These are phyloP conservation scores for Scaeva pyrastri DNA, from an alignment of 2,888 invertebrate species.

Conservation along the genomic window DNA sequence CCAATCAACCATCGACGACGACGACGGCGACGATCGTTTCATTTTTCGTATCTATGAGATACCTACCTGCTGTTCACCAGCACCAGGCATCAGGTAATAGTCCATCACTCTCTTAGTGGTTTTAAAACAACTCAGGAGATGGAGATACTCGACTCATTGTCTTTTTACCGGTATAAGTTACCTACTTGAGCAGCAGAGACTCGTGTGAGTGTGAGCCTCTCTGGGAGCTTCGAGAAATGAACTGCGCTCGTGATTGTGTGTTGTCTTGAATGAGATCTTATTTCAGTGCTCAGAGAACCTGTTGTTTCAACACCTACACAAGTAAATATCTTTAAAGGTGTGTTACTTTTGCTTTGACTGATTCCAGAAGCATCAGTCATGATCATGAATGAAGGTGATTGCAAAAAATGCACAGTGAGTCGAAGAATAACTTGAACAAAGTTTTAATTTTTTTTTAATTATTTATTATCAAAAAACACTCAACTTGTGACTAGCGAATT, in stretches of 20 bases:
- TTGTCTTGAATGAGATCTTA: conserved; percentile 41
- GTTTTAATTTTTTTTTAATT: too few species aligned
- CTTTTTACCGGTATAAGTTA: neutral
- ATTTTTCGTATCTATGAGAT: conserved; percentile 45
- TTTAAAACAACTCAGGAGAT: conserved; percentile 42
- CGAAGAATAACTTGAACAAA: neutral
- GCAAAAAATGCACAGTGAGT: neutral
- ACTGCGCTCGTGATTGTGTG: too few species aligned
- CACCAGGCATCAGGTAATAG: conserved; percentile 11
- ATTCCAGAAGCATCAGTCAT: neutral
- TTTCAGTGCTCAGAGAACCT: conserved; percentile 42
- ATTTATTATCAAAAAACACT: too few species aligned
- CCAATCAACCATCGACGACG: conserved; percentile 38
- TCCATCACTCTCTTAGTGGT: conserved; percentile 43
- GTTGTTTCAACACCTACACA: conserved; percentile 63
- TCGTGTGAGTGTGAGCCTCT: neutral
- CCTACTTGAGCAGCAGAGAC: neutral
- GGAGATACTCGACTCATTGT: conserved; percentile 40
- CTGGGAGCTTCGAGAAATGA: conserved; percentile 30
- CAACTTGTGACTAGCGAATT: too few species aligned
- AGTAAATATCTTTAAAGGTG: neutral
- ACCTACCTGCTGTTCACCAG: conserved; percentile 5
- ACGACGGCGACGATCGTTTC: conserved; percentile 17
- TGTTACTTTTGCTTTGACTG: neutral
- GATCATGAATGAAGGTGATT: conserved; percentile 21